A percentile compares a stretch with the other conserved stretches of the same genome.
Evolutionary conservation across 1,140 invertebrate species (phyloP).

Genomic region (Drosophila lacertosa): DNA sequence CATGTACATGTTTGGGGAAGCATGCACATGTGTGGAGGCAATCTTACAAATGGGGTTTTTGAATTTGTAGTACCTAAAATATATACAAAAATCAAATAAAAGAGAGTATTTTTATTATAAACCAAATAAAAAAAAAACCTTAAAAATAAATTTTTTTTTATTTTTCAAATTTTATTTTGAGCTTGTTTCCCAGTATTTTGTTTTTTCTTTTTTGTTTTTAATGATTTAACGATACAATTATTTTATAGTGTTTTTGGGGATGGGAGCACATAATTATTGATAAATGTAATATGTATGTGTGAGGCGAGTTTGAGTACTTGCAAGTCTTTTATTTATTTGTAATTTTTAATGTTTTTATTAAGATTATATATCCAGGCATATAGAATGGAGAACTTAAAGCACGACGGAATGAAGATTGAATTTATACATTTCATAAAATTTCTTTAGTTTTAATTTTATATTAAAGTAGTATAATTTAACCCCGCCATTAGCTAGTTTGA

Average conservation of each 20-base stretch:
- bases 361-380: slow-evolving; percentile 43
- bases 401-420: slow-evolving; percentile 68
- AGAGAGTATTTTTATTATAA: background rate
- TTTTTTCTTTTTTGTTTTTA: slow-evolving; percentile 15
- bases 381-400: slow-evolving; percentile 50
- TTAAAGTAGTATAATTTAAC: slow-evolving; percentile 68
- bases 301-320: slow-evolving; percentile 47
- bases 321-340: slow-evolving; percentile 56
- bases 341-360: slow-evolving; percentile 29
- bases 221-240: slow-evolving; percentile 16
- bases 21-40: background rate
- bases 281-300: slow-evolving; percentile 27
- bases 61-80: background rate
- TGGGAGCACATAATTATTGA: slow-evolving; percentile 27
- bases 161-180: slow-evolving; percentile 34
- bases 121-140: background rate
- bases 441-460: slow-evolving; percentile 33
- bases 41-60: background rate
- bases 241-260: slow-evolving; percentile 11
- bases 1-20: slow-evolving; percentile 6
- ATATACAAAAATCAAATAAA: background rate
- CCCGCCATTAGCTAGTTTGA: slow-evolving; percentile 71
- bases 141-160: background rate
- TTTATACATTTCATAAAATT: slow-evolving; percentile 32
- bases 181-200: slow-evolving; percentile 35